Percentiles rank a stretch among this genome's conserved stretches.
Evolutionary conservation across 1,140 invertebrate genomes (phyloP).

Genomic region (fruit fly (Drosophila melanogaster)): DNA sequence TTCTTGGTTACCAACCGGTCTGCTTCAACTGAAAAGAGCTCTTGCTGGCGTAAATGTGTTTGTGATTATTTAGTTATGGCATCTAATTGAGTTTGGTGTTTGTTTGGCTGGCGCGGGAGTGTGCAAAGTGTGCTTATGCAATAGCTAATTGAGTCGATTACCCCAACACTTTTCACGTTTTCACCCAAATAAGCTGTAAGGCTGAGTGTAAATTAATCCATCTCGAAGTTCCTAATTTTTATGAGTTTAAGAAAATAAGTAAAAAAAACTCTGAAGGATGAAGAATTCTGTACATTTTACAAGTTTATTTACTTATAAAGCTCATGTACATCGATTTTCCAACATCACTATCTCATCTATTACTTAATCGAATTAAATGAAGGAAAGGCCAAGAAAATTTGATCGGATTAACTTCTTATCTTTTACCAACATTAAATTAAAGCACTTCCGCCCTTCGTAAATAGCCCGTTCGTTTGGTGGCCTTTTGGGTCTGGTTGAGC

Average conservation of each 20-base stretch:
- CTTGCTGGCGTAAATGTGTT: slow-evolving; percentile 77
- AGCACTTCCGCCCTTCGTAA: slow-evolving; percentile 20
- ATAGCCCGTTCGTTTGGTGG: neutral
- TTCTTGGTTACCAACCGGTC: slow-evolving; percentile 39
- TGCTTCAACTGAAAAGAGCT: slow-evolving; percentile 30
- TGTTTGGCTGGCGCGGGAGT: slow-evolving; percentile 22
- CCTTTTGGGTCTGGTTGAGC: slow-evolving; percentile 5
- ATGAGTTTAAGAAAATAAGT: no score
- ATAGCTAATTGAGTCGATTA: slow-evolving; percentile 74
- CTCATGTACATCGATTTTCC: no score
- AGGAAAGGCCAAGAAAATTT: neutral
- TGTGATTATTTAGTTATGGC: slow-evolving; percentile 83
- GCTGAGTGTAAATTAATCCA: no score
- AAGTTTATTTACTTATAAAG: no score
- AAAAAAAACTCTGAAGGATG: no score
- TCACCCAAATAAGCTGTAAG: neutral
- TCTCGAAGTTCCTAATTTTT: no score
- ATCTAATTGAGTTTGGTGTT: slow-evolving; percentile 81
- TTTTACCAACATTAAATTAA: slow-evolving; percentile 20
- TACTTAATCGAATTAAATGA: neutral
- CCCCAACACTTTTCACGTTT: slow-evolving; percentile 25
- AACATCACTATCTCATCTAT: no score
- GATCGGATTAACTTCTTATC: slow-evolving; percentile 12
- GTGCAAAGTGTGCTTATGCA: slow-evolving; percentile 26
- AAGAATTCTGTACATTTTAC: no score